These are phyloP conservation scores for Acleris emargana DNA, from an alignment of 2,888 invertebrate genomes.

Conservation along the genomic window DNA sequence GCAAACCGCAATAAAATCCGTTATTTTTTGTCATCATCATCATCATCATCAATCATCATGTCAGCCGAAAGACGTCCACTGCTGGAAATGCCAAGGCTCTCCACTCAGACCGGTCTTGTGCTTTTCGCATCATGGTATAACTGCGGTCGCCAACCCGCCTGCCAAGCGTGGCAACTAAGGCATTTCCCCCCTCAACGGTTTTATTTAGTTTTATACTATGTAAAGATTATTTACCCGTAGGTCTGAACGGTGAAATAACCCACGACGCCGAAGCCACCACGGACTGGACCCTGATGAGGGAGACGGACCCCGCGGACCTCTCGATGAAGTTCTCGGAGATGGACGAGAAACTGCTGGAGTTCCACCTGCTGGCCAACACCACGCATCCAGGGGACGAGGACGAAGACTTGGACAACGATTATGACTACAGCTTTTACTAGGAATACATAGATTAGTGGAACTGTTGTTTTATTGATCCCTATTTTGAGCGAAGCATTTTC, in stretches of 20 bases:
- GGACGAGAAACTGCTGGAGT: constrained; percentile 65
- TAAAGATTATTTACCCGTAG: constrained; percentile 43
- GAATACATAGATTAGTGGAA: constrained; percentile 45
- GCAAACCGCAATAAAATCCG: no score
- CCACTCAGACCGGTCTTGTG: no score
- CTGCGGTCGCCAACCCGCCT: no score
- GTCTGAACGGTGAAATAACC: constrained; percentile 60
- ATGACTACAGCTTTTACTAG: constrained; percentile 73
- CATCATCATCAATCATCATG: no score
- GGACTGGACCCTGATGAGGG: constrained; percentile 61
- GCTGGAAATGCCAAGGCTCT: no score
- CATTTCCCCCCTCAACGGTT: no score
- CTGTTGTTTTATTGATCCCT: constrained; percentile 35
- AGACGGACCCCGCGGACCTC: constrained; percentile 53
- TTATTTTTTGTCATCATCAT: no score
- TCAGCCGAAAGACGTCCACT: no score
- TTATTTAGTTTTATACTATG: no score
- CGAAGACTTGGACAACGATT: constrained; percentile 60
- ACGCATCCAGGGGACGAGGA: constrained; percentile 55
- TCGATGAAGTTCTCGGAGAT: constrained; percentile 55
- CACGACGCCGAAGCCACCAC: constrained; percentile 62
- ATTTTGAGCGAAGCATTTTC: neutral
- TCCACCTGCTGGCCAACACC: constrained; percentile 63
- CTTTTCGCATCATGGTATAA: no score
- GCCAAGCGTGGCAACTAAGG: no score